These are phyloP conservation scores for Thymelicus acteon DNA, from an alignment of 2,888 invertebrate genomes.

Conservation along the genomic window DNA sequence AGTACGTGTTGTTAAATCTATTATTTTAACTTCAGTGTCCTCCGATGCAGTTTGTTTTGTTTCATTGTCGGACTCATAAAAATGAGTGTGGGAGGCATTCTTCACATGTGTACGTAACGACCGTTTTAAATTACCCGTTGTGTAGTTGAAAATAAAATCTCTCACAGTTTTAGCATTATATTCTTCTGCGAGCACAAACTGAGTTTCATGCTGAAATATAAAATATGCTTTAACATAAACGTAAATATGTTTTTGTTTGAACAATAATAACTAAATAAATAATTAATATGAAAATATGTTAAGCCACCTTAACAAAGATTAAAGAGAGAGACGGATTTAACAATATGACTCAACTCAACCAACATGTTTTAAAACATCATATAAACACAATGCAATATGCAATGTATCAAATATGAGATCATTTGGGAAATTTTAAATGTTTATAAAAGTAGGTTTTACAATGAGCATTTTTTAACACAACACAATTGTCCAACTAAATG, in stretches of 20 bases:
- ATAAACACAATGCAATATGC: too few species aligned
- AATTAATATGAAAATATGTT: constrained; percentile 6
- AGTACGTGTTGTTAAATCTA: constrained; percentile 87
- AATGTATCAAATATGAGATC: too few species aligned
- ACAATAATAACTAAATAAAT: not conserved
- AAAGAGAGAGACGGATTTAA: too few species aligned
- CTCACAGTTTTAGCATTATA: constrained; percentile 78
- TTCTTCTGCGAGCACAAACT: constrained; percentile 85
- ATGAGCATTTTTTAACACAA: too few species aligned
- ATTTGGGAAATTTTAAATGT: too few species aligned
- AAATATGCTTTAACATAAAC: constrained; percentile 20
- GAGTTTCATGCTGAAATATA: constrained; percentile 86
- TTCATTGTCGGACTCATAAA: constrained; percentile 61
- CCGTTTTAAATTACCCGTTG: constrained; percentile 65
- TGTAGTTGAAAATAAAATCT: constrained; percentile 84
- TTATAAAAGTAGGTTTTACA: too few species aligned
- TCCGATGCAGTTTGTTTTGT: constrained; percentile 40
- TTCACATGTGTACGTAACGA: constrained; percentile 68
- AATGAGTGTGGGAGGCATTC: constrained; percentile 72
- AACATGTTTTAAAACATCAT: too few species aligned
- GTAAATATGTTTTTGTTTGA: too few species aligned
- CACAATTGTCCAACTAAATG: too few species aligned
- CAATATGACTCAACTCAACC: too few species aligned
- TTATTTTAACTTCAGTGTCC: constrained; percentile 76
- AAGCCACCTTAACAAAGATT: not conserved